Base-by-base conservation (phyloP, 2,113 vertebrate genomes). In the Lota lota region DNA sequence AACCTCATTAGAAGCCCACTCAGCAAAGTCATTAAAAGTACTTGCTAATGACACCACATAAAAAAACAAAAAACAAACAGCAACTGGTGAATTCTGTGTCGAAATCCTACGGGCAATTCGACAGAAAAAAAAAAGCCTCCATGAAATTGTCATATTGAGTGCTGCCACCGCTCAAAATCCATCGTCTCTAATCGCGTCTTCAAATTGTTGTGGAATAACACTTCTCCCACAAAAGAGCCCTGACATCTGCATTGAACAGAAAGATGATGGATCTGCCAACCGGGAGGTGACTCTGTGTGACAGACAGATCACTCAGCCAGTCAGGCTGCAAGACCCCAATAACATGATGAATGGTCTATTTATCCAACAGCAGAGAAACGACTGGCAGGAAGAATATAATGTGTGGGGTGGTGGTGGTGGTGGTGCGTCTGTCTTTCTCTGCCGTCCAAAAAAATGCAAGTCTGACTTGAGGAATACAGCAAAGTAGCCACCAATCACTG, bases 321-420 rank as follows among this genome's bases (percentile, higher is more conserved):
- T 79, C 75, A 72, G 74, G 76, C 81, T 74, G 84, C 72, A 88
- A 81, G 82, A 85, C 79, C 79, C 83, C 73, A 73, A 75, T 81
- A 77, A 79, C 79, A 83, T 88, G 88, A 88, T 83, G 83, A 88
- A 90, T 87, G 84, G 76, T 79, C 80, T 87, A 83, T 88, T 90
- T 88, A 83, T 79, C 68, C 83, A 79, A 73, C 81, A 81, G 74
- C 84, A 72, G 85, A 82, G 87, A 57, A 76, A 68, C 78, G 77
- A 83, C 79, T 76, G 71, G 81, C 81, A 80, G 73, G 70, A 67
- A 81, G 82, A 88, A 85, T 75, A 85, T 11, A 83, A 84, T 40
- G 68, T 75, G 76, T 2, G n/a, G 68, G 20, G 40, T 47, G 40
- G 10, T 10, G 40, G 40, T 1, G 40, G 7, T 7, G 8, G 2